Conservation (phyloP, 1,140 invertebrate species). For the Bombus picipes region DNA sequence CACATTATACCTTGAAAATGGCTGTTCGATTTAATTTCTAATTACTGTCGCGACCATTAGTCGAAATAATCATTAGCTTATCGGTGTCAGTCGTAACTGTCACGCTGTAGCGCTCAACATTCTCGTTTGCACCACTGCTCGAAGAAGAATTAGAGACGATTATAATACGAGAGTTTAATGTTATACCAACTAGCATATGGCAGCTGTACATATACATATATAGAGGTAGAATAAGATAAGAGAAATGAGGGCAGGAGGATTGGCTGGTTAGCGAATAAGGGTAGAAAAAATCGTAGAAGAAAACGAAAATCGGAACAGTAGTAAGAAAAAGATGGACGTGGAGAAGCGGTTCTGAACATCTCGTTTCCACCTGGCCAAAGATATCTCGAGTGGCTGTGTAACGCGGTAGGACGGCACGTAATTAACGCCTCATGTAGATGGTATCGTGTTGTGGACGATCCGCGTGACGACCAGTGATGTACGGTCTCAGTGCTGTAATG, state of each 20-base stretch:
- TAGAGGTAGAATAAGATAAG: neutral
- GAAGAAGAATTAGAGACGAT: slow-evolving; percentile 11
- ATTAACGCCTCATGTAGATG: slow-evolving; percentile 83
- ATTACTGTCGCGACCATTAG: neutral
- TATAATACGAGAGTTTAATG: slow-evolving; percentile 55
- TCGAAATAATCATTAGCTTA: neutral
- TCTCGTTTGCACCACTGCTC: neutral
- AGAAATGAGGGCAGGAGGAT: neutral
- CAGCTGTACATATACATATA: neutral
- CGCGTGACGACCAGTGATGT: slow-evolving; percentile 80
- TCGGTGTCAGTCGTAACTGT: neutral
- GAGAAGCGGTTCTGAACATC: neutral
- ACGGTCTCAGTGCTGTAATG: slow-evolving; percentile 78
- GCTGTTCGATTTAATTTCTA: neutral
- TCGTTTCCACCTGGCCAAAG: slow-evolving; percentile 38
- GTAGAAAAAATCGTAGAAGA: neutral
- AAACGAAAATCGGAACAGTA: slow-evolving; percentile 15
- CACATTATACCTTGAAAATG: neutral
- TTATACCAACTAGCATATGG: slow-evolving; percentile 10
- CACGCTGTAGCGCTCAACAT: too few relatives aligned
- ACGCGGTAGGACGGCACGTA: slow-evolving; percentile 81
- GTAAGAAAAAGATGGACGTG: neutral
- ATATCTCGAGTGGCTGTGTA: slow-evolving; percentile 77
- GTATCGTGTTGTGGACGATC: slow-evolving; percentile 75
- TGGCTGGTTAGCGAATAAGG: neutral